A percentile compares a stretch with the other conserved stretches of the same genome.
phyloP scores from a whole-genome alignment of 2,113 vertebrate genomes.

The Taurulus bubalis region DNA sequence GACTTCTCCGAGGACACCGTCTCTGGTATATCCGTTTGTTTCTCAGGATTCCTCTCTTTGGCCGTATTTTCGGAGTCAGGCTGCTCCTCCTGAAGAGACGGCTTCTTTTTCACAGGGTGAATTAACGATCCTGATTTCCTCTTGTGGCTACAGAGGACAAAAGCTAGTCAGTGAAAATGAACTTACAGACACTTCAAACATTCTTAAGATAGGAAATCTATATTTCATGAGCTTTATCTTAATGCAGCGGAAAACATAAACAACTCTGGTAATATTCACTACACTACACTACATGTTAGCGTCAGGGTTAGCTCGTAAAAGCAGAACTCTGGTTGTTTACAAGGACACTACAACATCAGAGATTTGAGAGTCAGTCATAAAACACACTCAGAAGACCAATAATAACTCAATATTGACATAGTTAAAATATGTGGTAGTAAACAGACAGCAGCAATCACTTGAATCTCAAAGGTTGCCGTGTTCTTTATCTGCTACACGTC shows the following conservation, averaged over 20 bases:
- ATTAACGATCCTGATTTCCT: conserved; percentile 57
- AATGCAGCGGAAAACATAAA: background rate
- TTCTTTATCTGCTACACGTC: background rate
- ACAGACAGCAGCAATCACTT: no score
- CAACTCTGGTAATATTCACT: no score
- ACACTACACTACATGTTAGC: background rate
- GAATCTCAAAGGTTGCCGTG: no score
- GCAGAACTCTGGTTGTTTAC: background rate
- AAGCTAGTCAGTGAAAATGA: background rate
- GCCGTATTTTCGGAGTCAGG: background rate
- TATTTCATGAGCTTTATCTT: background rate
- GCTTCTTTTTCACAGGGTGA: conserved; percentile 49
- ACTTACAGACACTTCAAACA: background rate
- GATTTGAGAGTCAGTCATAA: background rate
- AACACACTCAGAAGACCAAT: background rate
- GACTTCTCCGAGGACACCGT: background rate
- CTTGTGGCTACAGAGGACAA: conserved; percentile 60
- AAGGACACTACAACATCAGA: background rate
- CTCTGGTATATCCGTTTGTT: conserved; percentile 8
- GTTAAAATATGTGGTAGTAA: background rate
- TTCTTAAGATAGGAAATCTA: background rate
- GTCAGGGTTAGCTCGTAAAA: background rate
- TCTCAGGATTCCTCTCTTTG: conserved; percentile 19
- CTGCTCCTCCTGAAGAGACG: conserved; percentile 9
- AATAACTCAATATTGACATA: background rate